Evolutionary conservation across 2,888 invertebrate species (phyloP).

Genomic region (Tethea ocularis): DNA sequence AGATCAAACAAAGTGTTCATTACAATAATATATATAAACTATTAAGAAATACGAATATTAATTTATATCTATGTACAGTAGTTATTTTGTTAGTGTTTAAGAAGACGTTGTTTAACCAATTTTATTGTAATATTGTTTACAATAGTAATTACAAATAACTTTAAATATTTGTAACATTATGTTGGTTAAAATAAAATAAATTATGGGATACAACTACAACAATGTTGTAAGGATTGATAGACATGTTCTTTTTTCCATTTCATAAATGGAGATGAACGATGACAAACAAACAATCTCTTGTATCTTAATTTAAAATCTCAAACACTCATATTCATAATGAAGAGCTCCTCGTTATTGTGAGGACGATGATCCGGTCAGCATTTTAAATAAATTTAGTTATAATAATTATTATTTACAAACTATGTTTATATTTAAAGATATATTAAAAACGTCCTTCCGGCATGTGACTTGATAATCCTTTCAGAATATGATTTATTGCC

Average conservation of each 20-base stretch:
- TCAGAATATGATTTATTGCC: too few relatives aligned
- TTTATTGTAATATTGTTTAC: constrained; percentile 8
- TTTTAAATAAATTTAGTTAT: too few relatives aligned
- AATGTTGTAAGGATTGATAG: constrained; percentile 6
- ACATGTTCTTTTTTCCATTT: constrained; percentile 16
- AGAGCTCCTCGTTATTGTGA: too few relatives aligned
- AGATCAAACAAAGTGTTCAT: constrained; percentile 21
- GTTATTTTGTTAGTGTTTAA: background rate
- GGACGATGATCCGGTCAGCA: too few relatives aligned
- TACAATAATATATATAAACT: constrained; percentile 5
- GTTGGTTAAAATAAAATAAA: too few relatives aligned
- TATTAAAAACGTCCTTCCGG: too few relatives aligned
- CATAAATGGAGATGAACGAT: constrained; percentile 5
- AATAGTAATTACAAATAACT: background rate
- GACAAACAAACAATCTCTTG: too few relatives aligned
- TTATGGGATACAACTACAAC: background rate
- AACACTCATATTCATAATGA: too few relatives aligned
- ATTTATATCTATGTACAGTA: constrained; percentile 12
- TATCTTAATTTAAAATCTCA: too few relatives aligned
- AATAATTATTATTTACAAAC: too few relatives aligned
- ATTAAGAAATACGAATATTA: constrained; percentile 9
- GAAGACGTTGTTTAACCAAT: constrained; percentile 15
- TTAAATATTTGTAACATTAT: background rate
- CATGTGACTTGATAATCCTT: too few relatives aligned
- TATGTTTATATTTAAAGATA: background rate